These are phyloP conservation scores for Lordiphosa fenestrarum DNA, from an alignment of 2,888 invertebrate species.

Conservation along the genomic window DNA sequence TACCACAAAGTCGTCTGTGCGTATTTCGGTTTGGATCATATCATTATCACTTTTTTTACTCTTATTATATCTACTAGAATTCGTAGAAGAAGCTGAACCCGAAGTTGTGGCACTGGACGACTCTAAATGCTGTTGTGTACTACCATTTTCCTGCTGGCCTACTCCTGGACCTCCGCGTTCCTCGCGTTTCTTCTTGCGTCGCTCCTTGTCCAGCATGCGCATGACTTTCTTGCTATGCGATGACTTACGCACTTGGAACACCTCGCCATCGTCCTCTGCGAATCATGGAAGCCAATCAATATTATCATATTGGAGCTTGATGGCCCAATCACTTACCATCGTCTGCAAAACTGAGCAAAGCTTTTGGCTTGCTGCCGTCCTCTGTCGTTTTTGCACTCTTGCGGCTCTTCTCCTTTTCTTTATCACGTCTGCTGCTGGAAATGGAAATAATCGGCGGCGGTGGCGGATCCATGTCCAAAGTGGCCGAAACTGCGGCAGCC, in stretches of 20 bases:
- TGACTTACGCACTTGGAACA: constrained; percentile 97
- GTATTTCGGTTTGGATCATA: constrained; percentile 84
- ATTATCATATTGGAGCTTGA: neutral
- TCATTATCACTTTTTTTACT: constrained; percentile 81
- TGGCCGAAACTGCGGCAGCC: constrained; percentile 22
- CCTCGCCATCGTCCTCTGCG: constrained; percentile 88
- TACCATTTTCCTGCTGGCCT: constrained; percentile 50
- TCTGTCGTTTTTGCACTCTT: constrained; percentile 72
- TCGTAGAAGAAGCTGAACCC: constrained; percentile 18
- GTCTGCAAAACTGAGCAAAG: constrained; percentile 90
- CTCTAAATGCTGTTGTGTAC: constrained; percentile 66
- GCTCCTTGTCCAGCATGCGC: constrained; percentile 90
- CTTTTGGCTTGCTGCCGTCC: constrained; percentile 79
- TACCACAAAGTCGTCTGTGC: constrained; percentile 87
- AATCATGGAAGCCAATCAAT: constrained; percentile 9
- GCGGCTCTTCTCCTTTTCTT: constrained; percentile 53
- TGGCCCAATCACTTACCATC: constrained; percentile 81
- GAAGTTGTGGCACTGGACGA: constrained; percentile 43
- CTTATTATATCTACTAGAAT: constrained; percentile 72
- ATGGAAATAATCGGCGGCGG: constrained; percentile 44
- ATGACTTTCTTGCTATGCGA: constrained; percentile 94
- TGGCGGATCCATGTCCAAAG: constrained; percentile 70
- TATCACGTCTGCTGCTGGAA: constrained; percentile 35
- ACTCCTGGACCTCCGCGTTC: constrained; percentile 51
- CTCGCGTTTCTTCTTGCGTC: constrained; percentile 79